Evolutionary conservation across 2,888 invertebrate species (phyloP).

Genomic region (Pasiphila rectangulata): DNA sequence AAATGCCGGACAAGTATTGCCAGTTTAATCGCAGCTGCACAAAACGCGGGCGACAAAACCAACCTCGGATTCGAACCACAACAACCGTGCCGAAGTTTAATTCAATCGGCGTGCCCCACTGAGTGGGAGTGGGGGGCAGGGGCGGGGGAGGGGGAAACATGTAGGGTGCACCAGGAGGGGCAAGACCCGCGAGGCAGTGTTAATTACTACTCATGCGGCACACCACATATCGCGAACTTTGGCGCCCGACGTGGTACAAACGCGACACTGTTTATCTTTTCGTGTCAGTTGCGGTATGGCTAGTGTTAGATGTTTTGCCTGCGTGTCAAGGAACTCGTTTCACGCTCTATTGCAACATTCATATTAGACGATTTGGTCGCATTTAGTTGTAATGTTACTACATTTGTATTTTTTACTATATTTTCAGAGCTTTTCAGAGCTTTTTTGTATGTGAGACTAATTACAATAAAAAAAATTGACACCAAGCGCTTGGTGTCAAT

Average conservation of each 20-base stretch:
- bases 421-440: too few species aligned
- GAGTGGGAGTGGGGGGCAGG: conserved; percentile 41
- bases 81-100: conserved; percentile 78
- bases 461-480: too few species aligned
- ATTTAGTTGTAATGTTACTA: too few species aligned
- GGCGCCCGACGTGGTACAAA: conserved; percentile 60
- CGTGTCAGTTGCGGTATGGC: conserved; percentile 55
- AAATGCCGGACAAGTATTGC: conserved; percentile 71
- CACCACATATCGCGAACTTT: conserved; percentile 78
- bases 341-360: background rate
- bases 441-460: too few species aligned
- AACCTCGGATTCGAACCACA: conserved; percentile 72
- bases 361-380: too few species aligned
- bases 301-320: conserved; percentile 49
- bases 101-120: conserved; percentile 75
- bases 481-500: background rate
- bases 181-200: conserved; percentile 61
- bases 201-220: conserved; percentile 78
- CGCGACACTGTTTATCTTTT: conserved; percentile 68
- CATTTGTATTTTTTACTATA: too few species aligned
- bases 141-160: conserved; percentile 23
- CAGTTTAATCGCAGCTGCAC: conserved; percentile 75
- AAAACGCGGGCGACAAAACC: conserved; percentile 72
- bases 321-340: background rate
- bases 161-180: conserved; percentile 32